Percentiles rank a stretch among this genome's conserved stretches.
These are phyloP conservation scores for Pao palembangensis DNA, from an alignment of 2,113 vertebrate genomes.

Conservation along the genomic window DNA sequence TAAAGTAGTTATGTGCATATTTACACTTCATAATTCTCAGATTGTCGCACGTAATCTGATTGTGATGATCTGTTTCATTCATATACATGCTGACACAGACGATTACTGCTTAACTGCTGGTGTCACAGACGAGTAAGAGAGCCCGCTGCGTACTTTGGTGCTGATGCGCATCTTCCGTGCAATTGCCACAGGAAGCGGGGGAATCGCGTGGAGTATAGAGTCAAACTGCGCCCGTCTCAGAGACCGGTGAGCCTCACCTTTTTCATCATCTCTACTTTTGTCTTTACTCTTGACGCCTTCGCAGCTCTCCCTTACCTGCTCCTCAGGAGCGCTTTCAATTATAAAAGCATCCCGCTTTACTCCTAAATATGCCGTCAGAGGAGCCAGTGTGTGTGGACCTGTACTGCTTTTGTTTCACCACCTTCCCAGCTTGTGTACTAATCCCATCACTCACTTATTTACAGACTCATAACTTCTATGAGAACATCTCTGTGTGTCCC, in stretches of 20 bases:
- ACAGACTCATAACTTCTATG: conserved; percentile 62
- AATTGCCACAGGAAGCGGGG: conserved; percentile 58
- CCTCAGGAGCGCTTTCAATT: conserved; percentile 38
- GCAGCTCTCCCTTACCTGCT: conserved; percentile 40
- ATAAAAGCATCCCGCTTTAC: conserved; percentile 23
- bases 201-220: conserved; percentile 61
- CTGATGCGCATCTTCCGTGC: no score
- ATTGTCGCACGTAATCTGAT: neutral
- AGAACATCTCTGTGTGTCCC: conserved; percentile 52
- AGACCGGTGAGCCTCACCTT: conserved; percentile 66
- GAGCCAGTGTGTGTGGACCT: neutral
- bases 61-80: conserved; percentile 13
- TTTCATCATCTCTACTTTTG: conserved; percentile 41
- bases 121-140: neutral
- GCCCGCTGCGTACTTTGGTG: no score
- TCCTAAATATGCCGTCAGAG: conserved; percentile 2
- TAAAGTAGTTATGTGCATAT: neutral
- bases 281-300: conserved; percentile 46
- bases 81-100: conserved; percentile 2
- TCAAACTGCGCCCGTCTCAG: conserved; percentile 64
- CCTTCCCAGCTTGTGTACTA: conserved; percentile 6
- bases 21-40: neutral
- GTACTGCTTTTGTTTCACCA: neutral
- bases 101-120: neutral
- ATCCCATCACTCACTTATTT: conserved; percentile 16